phyloP scores from a whole-genome alignment of 1,140 invertebrate genomes.

The Helicoverpa zea region DNA sequence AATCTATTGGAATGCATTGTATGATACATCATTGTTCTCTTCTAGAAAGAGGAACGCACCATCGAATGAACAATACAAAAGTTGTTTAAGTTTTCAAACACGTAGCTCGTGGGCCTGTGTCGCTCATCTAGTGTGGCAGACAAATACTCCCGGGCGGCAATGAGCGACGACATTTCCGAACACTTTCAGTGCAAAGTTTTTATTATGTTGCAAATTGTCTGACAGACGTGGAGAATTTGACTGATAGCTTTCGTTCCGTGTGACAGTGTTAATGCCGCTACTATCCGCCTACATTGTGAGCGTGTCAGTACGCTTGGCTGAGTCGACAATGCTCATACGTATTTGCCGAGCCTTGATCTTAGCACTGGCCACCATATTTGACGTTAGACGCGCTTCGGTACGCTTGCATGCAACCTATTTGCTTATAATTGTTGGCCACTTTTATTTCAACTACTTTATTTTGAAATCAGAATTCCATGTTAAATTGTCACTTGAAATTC shows the following conservation, averaged over 20 bases:
- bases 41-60: slow-evolving; percentile 11
- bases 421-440: not conserved
- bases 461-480: not conserved
- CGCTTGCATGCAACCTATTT: not conserved
- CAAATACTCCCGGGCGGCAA: not conserved
- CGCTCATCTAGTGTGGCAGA: not conserved
- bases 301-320: slow-evolving; percentile 47
- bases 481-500: too few species aligned
- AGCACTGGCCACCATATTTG: slow-evolving; percentile 28
- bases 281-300: slow-evolving; percentile 55
- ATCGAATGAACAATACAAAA: not conserved
- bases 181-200: slow-evolving; percentile 44
- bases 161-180: slow-evolving; percentile 5
- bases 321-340: slow-evolving; percentile 33
- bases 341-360: slow-evolving; percentile 42
- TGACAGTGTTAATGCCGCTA: slow-evolving; percentile 62
- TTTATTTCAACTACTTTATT: not conserved
- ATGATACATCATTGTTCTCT: slow-evolving; percentile 22
- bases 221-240: slow-evolving; percentile 80
- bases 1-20: slow-evolving; percentile 13
- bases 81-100: not conserved
- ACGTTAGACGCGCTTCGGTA: slow-evolving; percentile 26
- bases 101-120: not conserved
- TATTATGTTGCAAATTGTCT: slow-evolving; percentile 78
- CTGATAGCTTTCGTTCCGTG: slow-evolving; percentile 76